These are phyloP conservation scores for Stomatorhinus walkeri DNA, from an alignment of 2,797 vertebrate genomes.

Conservation along the genomic window DNA sequence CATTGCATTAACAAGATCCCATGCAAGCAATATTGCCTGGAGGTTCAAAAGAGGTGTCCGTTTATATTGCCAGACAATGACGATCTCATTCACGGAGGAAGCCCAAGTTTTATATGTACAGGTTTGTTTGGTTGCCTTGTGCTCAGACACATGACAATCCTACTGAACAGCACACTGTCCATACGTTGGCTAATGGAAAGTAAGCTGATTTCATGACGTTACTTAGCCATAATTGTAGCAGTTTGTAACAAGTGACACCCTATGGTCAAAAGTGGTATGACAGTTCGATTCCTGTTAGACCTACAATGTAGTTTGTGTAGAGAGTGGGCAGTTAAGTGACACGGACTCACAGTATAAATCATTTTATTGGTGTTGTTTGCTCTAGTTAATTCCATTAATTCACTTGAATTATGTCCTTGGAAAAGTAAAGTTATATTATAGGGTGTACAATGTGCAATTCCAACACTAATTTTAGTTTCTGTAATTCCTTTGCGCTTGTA, in stretches of 20 bases:
- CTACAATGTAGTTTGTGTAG: background rate
- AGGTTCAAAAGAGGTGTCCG: conserved; percentile 96
- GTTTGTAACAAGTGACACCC: background rate
- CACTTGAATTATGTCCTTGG: background rate
- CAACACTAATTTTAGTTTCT: background rate
- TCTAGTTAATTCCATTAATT: background rate
- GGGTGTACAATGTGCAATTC: background rate
- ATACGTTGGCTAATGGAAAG: background rate
- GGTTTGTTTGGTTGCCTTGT: conserved; percentile 55
- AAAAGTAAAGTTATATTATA: background rate
- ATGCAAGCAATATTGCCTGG: conserved; percentile 97
- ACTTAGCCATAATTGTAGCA: background rate
- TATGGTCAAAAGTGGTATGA: conserved; percentile 8
- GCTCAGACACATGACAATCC: background rate
- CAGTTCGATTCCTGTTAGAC: background rate
- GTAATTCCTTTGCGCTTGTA: background rate
- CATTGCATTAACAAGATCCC: conserved; percentile 96
- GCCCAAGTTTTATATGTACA: conserved; percentile 99
- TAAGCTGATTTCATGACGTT: background rate
- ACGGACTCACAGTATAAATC: background rate
- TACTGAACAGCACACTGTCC: background rate
- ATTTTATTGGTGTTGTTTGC: background rate
- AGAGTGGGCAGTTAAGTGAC: background rate
- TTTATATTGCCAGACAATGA: conserved; percentile 98
- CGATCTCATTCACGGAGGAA: conserved; percentile 96